These are phyloP conservation scores for Noctua janthe DNA, from an alignment of 2,888 invertebrate genomes.

Conservation along the genomic window DNA sequence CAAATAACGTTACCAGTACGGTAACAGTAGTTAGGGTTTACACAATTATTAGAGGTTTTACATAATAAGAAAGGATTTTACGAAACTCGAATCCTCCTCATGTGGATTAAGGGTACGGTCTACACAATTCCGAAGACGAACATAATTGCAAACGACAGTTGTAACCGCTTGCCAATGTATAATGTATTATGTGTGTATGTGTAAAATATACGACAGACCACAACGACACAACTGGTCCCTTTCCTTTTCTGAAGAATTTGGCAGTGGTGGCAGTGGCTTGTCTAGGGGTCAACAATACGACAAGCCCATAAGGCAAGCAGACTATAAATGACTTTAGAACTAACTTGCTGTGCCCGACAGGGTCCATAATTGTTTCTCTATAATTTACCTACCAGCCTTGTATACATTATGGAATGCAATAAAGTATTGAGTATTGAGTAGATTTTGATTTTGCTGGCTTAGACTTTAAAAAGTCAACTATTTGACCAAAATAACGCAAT, in stretches of 20 bases:
- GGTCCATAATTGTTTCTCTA: too few species aligned
- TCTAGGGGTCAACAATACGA: neutral
- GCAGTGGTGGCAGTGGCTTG: neutral
- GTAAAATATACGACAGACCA: neutral
- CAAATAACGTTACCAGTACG: neutral
- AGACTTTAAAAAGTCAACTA: too few species aligned
- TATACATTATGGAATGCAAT: too few species aligned
- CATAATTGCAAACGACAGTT: neutral
- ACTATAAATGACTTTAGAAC: too few species aligned
- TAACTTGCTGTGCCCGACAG: too few species aligned
- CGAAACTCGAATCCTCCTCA: neutral
- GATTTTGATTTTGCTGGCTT: too few species aligned
- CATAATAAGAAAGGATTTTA: conserved; percentile 7
- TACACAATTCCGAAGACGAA: neutral
- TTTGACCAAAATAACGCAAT: too few species aligned
- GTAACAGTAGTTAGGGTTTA: too few species aligned
- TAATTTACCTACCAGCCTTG: too few species aligned
- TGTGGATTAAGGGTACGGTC: neutral
- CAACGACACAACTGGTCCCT: neutral
- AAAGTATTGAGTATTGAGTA: too few species aligned
- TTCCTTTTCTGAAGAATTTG: neutral
- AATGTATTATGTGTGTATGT: too few species aligned
- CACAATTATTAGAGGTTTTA: neutral
- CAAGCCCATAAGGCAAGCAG: neutral
- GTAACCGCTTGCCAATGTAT: neutral